Conservation (phyloP, 1,140 invertebrate species). For the Thaumatotibia leucotreta region DNA sequence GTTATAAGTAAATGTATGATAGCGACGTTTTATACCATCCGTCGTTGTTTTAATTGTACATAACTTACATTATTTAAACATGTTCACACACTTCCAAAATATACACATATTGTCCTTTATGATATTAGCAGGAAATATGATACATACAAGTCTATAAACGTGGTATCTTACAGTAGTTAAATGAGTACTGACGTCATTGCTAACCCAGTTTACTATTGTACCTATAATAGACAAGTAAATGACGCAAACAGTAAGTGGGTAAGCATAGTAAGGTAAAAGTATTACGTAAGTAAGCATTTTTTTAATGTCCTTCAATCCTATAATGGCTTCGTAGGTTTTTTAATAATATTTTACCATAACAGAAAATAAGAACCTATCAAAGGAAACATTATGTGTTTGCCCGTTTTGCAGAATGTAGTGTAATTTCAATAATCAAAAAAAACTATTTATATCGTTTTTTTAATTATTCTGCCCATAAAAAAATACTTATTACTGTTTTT, state of each 20-base stretch:
- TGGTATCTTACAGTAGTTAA: neutral
- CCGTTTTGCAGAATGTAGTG: no score
- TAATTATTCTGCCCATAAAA: no score
- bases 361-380: no score
- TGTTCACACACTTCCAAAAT: neutral
- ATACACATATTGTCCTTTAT: neutral
- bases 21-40: no score
- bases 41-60: neutral
- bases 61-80: neutral
- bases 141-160: neutral
- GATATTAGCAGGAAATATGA: neutral
- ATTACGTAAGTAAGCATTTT: neutral
- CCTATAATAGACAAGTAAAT: slow-evolving; percentile 1
- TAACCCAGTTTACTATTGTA: slow-evolving; percentile 20
- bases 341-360: no score
- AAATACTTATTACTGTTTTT: no score
- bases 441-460: no score
- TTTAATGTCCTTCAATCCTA: neutral
- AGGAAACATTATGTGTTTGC: no score
- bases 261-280: neutral
- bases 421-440: no score
- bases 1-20: no score
- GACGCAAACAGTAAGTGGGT: slow-evolving; percentile 4
- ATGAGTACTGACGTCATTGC: slow-evolving; percentile 14
- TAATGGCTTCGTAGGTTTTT: neutral